Conservation (phyloP, 2,113 vertebrate genomes). For the Mormyrus iriodes region DNA sequence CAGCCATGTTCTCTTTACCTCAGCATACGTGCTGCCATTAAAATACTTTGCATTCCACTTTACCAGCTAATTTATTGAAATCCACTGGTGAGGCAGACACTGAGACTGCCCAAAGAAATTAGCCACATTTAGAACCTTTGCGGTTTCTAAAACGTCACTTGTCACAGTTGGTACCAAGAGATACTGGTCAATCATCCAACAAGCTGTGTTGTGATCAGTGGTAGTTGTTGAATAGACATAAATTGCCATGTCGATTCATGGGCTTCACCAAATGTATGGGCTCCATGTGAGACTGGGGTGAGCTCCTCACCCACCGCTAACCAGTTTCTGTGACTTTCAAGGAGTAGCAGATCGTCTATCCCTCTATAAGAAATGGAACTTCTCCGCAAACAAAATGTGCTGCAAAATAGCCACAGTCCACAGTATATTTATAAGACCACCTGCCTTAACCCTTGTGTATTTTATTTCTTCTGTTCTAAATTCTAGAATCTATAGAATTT, state of each 20-base stretch:
- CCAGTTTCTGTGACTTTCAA: neutral
- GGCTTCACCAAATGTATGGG: no score
- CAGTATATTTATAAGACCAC: neutral
- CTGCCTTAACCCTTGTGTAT: no score
- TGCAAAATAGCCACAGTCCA: neutral
- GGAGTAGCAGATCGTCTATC: neutral
- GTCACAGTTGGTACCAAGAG: neutral
- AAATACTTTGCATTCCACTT: neutral
- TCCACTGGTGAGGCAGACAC: neutral
- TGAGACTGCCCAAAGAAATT: neutral
- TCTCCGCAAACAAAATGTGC: neutral
- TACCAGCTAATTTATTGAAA: neutral
- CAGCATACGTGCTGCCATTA: neutral
- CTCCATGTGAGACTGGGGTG: no score
- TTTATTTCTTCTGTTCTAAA: no score
- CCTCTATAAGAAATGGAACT: neutral
- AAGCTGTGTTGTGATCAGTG: neutral
- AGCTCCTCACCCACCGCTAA: no score
- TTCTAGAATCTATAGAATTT: no score
- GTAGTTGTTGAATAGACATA: neutral
- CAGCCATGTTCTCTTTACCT: neutral
- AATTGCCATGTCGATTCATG: neutral
- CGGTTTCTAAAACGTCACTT: neutral
- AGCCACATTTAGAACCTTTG: neutral
- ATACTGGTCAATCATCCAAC: neutral